Conservation (phyloP, 2,888 invertebrate species). For the Drosophila mettleri region DNA sequence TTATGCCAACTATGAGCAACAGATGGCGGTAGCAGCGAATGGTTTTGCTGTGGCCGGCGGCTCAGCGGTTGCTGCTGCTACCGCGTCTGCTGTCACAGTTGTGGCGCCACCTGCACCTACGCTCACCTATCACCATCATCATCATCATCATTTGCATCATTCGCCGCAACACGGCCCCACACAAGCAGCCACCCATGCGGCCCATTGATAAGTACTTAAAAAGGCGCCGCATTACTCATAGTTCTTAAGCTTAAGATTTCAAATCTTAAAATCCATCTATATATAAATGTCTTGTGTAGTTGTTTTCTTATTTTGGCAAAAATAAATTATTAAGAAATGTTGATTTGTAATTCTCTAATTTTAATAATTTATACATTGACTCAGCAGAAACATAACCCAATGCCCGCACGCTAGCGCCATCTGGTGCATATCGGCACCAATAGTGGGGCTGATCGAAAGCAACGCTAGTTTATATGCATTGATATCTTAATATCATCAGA, state of each 20-base stretch:
- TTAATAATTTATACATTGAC: neutral
- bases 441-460: neutral
- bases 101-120: constrained; percentile 62
- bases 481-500: no score
- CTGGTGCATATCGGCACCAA: neutral
- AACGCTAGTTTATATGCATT: no score
- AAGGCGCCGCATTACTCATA: constrained; percentile 43
- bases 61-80: constrained; percentile 8
- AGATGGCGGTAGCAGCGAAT: constrained; percentile 58
- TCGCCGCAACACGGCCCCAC: constrained; percentile 43
- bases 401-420: neutral
- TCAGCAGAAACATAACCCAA: neutral
- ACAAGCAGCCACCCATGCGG: constrained; percentile 41
- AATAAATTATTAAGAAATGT: constrained; percentile 56
- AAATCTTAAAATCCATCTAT: constrained; percentile 32
- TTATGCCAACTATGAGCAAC: constrained; percentile 67
- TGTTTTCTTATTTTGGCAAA: constrained; percentile 30
- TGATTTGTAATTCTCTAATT: constrained; percentile 29
- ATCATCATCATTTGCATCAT: constrained; percentile 69
- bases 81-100: constrained; percentile 8
- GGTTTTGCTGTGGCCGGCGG: constrained; percentile 35
- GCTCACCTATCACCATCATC: constrained; percentile 69
- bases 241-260: constrained; percentile 28
- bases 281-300: constrained; percentile 35
- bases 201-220: constrained; percentile 63